Evolutionary conservation across 1,140 invertebrate species (phyloP), one percentile per base, ranked within the genome.

Genomic region (Sycophaga agraensis): DNA sequence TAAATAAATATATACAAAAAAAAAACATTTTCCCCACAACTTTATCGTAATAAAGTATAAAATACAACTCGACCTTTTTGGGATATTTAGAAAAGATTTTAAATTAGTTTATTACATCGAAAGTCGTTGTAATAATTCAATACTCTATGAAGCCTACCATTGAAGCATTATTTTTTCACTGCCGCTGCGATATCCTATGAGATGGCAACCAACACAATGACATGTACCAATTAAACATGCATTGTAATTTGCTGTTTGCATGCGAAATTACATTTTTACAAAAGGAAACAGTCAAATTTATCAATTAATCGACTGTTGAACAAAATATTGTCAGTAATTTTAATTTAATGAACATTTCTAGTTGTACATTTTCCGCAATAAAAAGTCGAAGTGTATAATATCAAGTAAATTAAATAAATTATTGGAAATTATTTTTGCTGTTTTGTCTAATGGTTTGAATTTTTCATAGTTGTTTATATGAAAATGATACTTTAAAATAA

Each of bases 121-220:
- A n/a, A n/a, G 48, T 55, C 24, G 17, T 5, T 49, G 35, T 48
- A 61, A 55, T 40, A 4, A 55, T 61, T 49, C 21, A 37, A 45
- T 37, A 48, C 34, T 55, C 24, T 61, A 24, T 61, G 35, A 55
- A 61, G 51, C 22, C 31, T 55, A 61, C 43, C 40, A 39, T 54
- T 54, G 17, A 54, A 61, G 28, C 59, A 61, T 61, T 61, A 61
- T 61, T 54, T 61, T 61, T 61, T 26, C 50, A 61, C 51, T 61
- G 59, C 59, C 59, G 59, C 43, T 22, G 43, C 42, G 43, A 55
- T 55, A 61, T 48, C 43, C 59, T 55, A 19, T 4, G 26, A 61
- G 17, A 48, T 55, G 31, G 35, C 35, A 49, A 61, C 16, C 26
- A 54, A 54, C 17, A 8, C 45, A 61, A 55, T 55, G 51, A 12